Base-by-base conservation (phyloP, 2,888 invertebrate species). In the Melinaea marsaeus region DNA sequence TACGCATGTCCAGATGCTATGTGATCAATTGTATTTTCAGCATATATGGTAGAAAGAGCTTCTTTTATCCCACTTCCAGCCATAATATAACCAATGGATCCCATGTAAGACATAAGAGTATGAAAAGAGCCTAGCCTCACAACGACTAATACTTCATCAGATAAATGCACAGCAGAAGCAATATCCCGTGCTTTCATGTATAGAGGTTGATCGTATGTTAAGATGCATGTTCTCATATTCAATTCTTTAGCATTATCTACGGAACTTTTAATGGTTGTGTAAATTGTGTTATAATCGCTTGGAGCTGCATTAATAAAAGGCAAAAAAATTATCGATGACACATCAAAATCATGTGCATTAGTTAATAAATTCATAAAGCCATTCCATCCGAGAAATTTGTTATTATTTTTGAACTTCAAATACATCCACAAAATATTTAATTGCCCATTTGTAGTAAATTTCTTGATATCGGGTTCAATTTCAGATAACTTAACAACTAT, bases 361-460 rank as follows among this genome's bases (percentile, higher is more conserved):
- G 64, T 69, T 63, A 69, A 63, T 32, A 63, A 3, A 42, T 67
- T 58, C 69, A 67, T 67, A 57, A 65, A 69, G 33, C 65, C 67
- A 51, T 66, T 69, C 66, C 66, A 66, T 62, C 68, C 68, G 2
- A 64, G 64, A 57, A 65, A 62, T 5, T 66, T 42, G 46, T 67
- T 62, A 51, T 60, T 45, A 22, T 3, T 63, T 57, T 67, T 61
- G 34, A 61, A 67, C 65, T 70, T 70, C 57, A 64, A 55, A 68
- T 60, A 69, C 60, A 48, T 63, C 66, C 65, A 69, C 0, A 69
- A 59, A 65, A 55, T 63, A 55, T 68, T 68, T 32, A 68, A 60
- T 64, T 66, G 57, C n/a, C n/a, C n/a, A n/a, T n/a, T n/a, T 54
- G 54, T 34, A 64, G 37, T 58, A 60, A 56, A 13, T 57, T 58